These are phyloP conservation scores for Monarcha castaneiventris DNA, from an alignment of 2,113 vertebrate genomes.

Conservation along the genomic window DNA sequence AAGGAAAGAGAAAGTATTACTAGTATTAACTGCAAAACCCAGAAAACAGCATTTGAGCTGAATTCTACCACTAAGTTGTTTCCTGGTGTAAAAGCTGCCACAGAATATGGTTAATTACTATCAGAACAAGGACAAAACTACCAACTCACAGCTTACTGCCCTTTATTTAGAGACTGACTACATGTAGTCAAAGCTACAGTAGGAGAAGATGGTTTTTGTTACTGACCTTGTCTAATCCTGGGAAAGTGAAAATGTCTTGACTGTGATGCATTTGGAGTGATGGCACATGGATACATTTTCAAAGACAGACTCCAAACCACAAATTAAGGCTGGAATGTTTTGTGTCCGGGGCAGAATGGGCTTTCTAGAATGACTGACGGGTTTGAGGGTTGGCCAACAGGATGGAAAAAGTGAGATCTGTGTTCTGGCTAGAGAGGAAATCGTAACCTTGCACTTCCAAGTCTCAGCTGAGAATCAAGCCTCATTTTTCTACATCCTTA, in stretches of 20 bases:
- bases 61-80: not conserved
- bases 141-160: not conserved
- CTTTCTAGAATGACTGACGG: not conserved
- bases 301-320: not conserved
- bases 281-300: not conserved
- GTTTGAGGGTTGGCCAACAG: not conserved
- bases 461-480: not conserved
- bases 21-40: not conserved
- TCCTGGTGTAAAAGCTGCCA: not conserved
- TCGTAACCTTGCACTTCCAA: not conserved
- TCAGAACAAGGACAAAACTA: not conserved
- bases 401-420: not conserved
- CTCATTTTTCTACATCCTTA: not conserved
- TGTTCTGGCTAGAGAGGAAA: not conserved
- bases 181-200: not conserved
- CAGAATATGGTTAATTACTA: not conserved
- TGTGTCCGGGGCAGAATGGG: not conserved
- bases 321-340: not conserved
- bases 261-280: not conserved
- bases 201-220: not conserved
- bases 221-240: not conserved
- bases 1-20: not conserved
- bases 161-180: not conserved
- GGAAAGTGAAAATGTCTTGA: conserved; percentile 2
- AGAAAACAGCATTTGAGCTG: not conserved